Evolutionary conservation across 2,888 invertebrate species (phyloP).

Genomic region (Xanthorhoe spadicearia): DNA sequence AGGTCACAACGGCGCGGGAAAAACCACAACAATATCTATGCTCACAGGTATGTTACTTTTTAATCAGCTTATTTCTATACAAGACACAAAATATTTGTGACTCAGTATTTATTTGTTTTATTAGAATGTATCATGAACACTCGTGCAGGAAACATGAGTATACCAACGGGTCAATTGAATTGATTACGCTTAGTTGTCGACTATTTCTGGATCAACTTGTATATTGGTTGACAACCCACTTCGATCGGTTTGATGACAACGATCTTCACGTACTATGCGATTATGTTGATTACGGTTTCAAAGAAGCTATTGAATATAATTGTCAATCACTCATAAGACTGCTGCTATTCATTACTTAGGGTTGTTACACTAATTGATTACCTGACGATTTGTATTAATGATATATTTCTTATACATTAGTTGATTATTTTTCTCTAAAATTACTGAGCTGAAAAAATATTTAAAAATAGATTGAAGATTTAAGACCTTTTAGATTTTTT

Average conservation of each 20-base stretch:
- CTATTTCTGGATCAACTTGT: not conserved
- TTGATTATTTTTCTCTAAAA: no score
- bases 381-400: no score
- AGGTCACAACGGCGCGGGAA: conserved; percentile 93
- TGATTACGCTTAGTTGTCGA: conserved; percentile 4
- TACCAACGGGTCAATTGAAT: conserved; percentile 2
- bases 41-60: conserved; percentile 86
- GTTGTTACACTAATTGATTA: not conserved
- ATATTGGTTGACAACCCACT: not conserved
- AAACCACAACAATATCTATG: conserved; percentile 97
- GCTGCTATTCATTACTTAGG: not conserved
- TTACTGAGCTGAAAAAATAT: no score
- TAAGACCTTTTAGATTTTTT: no score
- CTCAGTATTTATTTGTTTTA: not conserved
- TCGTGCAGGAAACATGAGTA: not conserved
- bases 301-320: not conserved
- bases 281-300: not conserved
- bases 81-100: not conserved
- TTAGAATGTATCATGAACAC: not conserved
- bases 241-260: not conserved
- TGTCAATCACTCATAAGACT: not conserved
- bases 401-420: no score
- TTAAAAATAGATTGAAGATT: no score
- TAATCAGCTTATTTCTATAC: not conserved
- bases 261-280: not conserved